phyloP scores from a whole-genome alignment of 2,888 invertebrate genomes.

The Phaedon cochleariae region DNA sequence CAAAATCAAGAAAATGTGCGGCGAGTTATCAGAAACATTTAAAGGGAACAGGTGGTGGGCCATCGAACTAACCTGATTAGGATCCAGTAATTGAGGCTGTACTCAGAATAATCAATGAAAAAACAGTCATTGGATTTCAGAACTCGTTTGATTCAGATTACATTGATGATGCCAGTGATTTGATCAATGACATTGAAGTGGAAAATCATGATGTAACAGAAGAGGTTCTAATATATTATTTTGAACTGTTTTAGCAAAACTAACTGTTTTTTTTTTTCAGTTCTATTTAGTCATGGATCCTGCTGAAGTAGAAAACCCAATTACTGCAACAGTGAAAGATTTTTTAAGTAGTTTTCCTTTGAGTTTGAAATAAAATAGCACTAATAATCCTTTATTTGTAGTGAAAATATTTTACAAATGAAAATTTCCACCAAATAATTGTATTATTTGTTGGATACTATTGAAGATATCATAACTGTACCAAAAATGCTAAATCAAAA shows the following conservation, averaged over 20 bases:
- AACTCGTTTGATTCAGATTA: neutral
- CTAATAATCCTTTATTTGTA: no score
- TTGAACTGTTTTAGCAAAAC: neutral
- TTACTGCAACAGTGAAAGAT: neutral
- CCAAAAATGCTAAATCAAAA: neutral
- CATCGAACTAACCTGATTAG: neutral
- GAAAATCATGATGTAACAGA: neutral
- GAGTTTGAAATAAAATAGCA: no score
- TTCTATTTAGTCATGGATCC: neutral
- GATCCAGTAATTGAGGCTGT: neutral
- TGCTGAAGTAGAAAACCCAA: neutral
- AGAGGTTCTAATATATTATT: neutral
- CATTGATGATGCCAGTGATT: neutral
- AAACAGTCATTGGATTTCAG: neutral
- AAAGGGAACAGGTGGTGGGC: neutral
- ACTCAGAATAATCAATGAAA: neutral
- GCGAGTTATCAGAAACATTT: neutral
- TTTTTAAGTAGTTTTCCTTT: neutral
- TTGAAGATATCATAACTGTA: no score
- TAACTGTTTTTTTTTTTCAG: neutral
- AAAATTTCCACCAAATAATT: neutral
- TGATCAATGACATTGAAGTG: neutral
- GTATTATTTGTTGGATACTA: neutral
- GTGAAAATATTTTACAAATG: neutral
- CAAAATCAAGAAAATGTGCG: neutral